phyloP scores from a whole-genome alignment of 2,888 invertebrate genomes.

The Thyatira batis region DNA sequence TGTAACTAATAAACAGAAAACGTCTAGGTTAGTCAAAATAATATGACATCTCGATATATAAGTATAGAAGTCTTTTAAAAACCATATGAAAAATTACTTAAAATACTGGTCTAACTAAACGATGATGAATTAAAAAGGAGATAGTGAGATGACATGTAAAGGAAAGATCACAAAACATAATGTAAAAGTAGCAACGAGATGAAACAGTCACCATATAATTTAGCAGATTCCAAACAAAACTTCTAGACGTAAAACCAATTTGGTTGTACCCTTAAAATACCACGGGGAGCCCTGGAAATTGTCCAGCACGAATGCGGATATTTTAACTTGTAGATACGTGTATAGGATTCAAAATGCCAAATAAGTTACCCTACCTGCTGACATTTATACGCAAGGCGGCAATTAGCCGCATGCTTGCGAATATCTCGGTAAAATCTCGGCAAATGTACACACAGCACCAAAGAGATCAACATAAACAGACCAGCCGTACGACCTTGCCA shows the following conservation, averaged over 20 bases:
- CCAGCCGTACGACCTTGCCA: conserved; percentile 40
- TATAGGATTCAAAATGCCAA: neutral
- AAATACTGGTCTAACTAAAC: no score
- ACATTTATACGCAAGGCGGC: conserved; percentile 3
- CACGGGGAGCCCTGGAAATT: neutral
- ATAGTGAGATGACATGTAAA: no score
- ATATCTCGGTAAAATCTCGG: neutral
- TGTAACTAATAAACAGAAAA: neutral
- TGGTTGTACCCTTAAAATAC: neutral
- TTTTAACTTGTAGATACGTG: neutral
- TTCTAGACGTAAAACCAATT: no score
- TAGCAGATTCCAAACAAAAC: no score
- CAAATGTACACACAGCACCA: neutral
- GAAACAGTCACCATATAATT: no score
- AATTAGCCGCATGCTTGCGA: conserved; percentile 4
- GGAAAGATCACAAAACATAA: no score
- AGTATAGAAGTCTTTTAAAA: no score
- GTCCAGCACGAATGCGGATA: neutral
- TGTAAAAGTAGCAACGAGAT: no score
- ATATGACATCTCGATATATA: no score
- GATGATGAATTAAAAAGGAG: no score
- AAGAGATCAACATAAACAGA: conserved; percentile 17
- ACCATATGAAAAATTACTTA: no score
- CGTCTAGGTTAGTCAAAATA: neutral
- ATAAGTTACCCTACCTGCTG: conserved; percentile 1